phyloP scores from a whole-genome alignment of 2,797 vertebrate species.

The Okamejei kenojei region DNA sequence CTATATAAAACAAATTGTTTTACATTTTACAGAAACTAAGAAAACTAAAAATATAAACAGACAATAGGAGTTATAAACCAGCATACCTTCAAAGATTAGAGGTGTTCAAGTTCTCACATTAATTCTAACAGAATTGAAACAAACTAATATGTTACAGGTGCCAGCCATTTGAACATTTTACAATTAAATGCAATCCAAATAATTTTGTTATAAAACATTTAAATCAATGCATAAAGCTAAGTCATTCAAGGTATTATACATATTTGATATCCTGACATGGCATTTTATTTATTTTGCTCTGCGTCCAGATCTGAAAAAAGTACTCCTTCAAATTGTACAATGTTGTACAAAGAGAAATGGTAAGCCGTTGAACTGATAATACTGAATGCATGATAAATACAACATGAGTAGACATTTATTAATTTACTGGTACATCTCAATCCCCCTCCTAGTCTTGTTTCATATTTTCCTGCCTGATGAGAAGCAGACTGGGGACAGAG shows the following conservation, averaged over 20 bases:
- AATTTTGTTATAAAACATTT: slow-evolving; percentile 20
- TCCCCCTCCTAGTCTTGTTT: not conserved
- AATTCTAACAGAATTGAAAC: not conserved
- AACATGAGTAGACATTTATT: slow-evolving; percentile 44
- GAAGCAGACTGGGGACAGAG: not conserved
- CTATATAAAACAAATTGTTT: slow-evolving; percentile 62
- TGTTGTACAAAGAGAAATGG: not conserved
- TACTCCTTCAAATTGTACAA: slow-evolving; percentile 14
- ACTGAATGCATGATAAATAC: slow-evolving; percentile 39
- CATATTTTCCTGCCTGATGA: not conserved
- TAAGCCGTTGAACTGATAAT: not conserved
- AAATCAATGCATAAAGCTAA: slow-evolving; percentile 39
- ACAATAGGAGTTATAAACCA: slow-evolving; percentile 48
- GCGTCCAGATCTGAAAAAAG: not conserved
- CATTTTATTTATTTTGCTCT: not conserved
- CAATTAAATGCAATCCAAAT: slow-evolving; percentile 19
- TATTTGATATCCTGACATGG: slow-evolving; percentile 4
- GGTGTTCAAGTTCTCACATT: not conserved
- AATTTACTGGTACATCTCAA: not conserved
- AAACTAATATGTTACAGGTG: not conserved
- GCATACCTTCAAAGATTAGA: slow-evolving; percentile 5
- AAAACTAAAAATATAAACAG: slow-evolving; percentile 44
- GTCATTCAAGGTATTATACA: not conserved
- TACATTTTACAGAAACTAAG: slow-evolving; percentile 59
- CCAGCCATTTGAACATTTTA: slow-evolving; percentile 25